Evolutionary conservation across 2,888 invertebrate genomes (phyloP).

Genomic region (Machimus atricapillus): DNA sequence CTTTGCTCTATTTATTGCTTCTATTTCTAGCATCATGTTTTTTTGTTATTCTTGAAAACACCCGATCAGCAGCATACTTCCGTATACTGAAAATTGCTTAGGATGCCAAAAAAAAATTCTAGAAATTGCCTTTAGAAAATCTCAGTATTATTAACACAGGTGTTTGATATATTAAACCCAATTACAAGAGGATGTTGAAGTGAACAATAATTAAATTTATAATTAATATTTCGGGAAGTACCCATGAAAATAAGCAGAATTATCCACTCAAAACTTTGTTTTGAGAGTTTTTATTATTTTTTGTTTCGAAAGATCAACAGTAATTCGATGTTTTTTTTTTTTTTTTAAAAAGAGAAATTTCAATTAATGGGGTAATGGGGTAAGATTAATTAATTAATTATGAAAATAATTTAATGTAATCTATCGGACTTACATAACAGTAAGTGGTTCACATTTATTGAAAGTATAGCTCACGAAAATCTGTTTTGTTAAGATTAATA

Average conservation of each 20-base stretch:
- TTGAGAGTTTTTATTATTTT: no score
- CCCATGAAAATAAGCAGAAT: no score
- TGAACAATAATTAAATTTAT: neutral
- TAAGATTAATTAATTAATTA: neutral
- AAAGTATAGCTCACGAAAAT: neutral
- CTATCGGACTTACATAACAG: neutral
- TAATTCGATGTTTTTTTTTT: neutral
- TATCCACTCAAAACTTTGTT: no score
- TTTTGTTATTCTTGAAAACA: neutral
- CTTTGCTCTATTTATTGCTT: neutral
- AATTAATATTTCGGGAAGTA: neutral
- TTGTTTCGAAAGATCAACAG: no score
- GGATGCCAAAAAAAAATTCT: slow-evolving; percentile 15
- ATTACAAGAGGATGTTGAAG: neutral
- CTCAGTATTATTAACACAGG: neutral
- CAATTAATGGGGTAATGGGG: neutral
- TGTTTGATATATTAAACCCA: neutral
- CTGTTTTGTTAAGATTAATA: neutral
- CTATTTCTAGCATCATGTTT: neutral
- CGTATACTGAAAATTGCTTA: neutral
- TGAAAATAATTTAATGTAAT: neutral
- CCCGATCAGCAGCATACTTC: neutral
- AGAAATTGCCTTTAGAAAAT: neutral
- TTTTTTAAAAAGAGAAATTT: neutral
- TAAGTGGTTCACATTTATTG: neutral